Evolutionary conservation across 2,888 invertebrate genomes (phyloP).

Genomic region (Harmothoe impar): DNA sequence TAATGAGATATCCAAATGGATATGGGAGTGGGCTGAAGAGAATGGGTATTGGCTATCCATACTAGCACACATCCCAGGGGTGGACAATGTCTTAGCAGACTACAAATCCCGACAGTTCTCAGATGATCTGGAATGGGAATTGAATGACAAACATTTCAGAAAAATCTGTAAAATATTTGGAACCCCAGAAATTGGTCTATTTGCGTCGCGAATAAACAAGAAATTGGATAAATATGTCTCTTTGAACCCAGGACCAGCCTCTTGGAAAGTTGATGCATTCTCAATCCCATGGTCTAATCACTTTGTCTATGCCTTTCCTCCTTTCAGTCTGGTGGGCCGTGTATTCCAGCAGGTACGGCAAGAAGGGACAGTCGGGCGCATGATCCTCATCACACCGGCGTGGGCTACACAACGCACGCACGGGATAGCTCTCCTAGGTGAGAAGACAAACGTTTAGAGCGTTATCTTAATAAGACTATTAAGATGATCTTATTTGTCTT

Average conservation of each 20-base stretch:
- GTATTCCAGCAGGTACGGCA: not conserved
- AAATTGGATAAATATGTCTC: conserved; percentile 66
- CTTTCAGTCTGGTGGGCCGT: conserved; percentile 67
- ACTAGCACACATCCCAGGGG: conserved; percentile 38
- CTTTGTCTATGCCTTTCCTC: conserved; percentile 68
- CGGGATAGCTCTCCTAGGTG: too few relatives aligned
- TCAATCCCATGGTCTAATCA: conserved; percentile 63
- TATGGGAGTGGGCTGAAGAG: conserved; percentile 55
- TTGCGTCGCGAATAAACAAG: conserved; percentile 68
- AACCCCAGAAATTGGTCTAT: conserved; percentile 65
- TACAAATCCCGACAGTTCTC: conserved; percentile 2
- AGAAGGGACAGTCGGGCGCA: too few relatives aligned
- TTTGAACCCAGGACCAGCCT: conserved; percentile 69
- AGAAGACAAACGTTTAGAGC: too few relatives aligned
- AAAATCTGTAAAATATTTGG: not conserved
- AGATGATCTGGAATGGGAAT: conserved; percentile 53
- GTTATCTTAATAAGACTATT: too few relatives aligned
- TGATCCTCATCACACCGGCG: too few relatives aligned
- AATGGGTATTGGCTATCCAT: conserved; percentile 26
- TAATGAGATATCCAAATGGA: conserved; percentile 12
- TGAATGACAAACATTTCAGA: not conserved
- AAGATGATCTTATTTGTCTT: too few relatives aligned
- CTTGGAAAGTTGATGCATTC: conserved; percentile 68
- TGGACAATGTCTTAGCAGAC: conserved; percentile 57
- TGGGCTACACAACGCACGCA: too few relatives aligned